phyloP scores from a whole-genome alignment of 2,113 vertebrate genomes.

The Fregata magnificens region DNA sequence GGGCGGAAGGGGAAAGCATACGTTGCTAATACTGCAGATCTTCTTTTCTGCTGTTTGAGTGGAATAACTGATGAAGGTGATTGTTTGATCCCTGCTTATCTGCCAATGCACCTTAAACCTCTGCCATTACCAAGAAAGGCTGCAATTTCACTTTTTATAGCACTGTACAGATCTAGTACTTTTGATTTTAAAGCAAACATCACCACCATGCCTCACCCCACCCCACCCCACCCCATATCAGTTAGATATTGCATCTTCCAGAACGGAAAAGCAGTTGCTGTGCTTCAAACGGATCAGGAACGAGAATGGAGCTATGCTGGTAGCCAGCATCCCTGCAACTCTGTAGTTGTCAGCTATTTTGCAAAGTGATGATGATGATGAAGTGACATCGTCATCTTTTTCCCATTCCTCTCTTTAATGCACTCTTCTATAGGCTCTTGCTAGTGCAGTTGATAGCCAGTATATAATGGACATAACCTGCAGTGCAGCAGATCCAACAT shows the following conservation, averaged over 20 bases:
- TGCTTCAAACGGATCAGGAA: neutral
- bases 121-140: neutral
- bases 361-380: neutral
- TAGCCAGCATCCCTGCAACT: neutral
- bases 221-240: no score
- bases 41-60: neutral
- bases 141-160: neutral
- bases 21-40: neutral
- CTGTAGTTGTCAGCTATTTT: neutral
- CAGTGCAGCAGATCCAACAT: neutral
- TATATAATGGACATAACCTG: neutral
- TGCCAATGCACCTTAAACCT: neutral
- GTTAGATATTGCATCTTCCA: neutral
- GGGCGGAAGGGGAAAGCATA: neutral
- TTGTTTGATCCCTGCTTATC: neutral
- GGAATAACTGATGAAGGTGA: neutral
- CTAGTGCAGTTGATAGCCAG: neutral
- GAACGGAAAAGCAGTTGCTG: neutral
- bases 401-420: neutral
- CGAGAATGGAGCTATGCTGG: neutral
- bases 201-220: no score
- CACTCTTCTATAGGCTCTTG: neutral
- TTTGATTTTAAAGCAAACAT: neutral
- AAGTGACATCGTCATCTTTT: neutral
- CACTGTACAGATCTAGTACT: neutral